Conservation (phyloP, 2,113 vertebrate genomes). For the Protomyctophum bolini region DNA sequence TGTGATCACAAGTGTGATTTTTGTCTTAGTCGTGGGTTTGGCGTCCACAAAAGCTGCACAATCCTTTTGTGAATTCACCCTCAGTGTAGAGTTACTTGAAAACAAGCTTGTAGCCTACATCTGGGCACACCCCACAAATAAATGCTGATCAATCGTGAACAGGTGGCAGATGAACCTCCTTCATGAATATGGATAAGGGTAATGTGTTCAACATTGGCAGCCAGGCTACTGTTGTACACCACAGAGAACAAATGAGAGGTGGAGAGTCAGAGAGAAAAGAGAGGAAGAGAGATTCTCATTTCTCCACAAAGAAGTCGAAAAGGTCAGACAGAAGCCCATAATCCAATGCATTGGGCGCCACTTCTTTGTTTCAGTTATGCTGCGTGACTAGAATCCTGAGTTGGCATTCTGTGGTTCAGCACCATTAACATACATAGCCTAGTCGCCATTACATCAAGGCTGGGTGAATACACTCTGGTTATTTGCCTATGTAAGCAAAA, state of each 20-base stretch:
- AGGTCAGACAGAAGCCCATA: constrained; percentile 61
- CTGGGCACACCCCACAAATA: constrained; percentile 37
- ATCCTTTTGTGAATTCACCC: too few relatives aligned
- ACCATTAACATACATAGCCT: constrained; percentile 4
- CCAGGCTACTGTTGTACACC: constrained; percentile 25
- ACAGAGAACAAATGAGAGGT: background rate
- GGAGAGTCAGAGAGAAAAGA: background rate
- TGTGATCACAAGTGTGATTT: too few relatives aligned
- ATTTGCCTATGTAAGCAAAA: too few relatives aligned
- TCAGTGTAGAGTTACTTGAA: constrained; percentile 1
- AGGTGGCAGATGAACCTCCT: constrained; percentile 52
- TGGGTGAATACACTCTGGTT: constrained; percentile 2
- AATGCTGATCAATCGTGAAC: constrained; percentile 55
- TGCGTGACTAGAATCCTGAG: constrained; percentile 40
- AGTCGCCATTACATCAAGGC: background rate
- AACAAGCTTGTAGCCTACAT: constrained; percentile 36
- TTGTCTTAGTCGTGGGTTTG: too few relatives aligned
- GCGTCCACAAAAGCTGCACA: too few relatives aligned
- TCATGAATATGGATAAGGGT: constrained; percentile 61
- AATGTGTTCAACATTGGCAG: constrained; percentile 34
- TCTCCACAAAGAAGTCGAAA: constrained; percentile 48
- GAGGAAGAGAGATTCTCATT: constrained; percentile 44
- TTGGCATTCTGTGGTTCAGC: constrained; percentile 18
- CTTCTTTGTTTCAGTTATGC: constrained; percentile 33
- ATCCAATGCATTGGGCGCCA: constrained; percentile 44